These are phyloP conservation scores for Drosophila paramelanica DNA, from an alignment of 2,888 invertebrate species.

Conservation along the genomic window DNA sequence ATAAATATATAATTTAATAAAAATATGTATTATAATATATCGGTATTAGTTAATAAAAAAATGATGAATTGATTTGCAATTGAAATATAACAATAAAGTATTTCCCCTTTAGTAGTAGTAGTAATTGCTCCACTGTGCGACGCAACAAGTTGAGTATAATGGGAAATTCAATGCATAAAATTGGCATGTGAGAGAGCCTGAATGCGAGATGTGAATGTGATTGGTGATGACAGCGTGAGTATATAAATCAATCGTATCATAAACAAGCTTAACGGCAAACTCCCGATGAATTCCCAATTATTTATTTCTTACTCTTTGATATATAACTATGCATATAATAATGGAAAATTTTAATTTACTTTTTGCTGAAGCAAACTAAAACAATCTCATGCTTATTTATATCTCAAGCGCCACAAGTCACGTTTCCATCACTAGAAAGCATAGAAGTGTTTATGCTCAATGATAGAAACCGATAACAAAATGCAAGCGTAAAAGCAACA, in stretches of 20 bases:
- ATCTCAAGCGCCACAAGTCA: background rate
- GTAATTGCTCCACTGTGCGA: constrained; percentile 29
- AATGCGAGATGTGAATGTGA: constrained; percentile 38
- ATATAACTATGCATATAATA: too few relatives aligned
- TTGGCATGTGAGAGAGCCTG: constrained; percentile 32
- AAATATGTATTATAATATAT: too few relatives aligned
- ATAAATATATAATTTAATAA: too few relatives aligned
- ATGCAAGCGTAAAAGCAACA: constrained; percentile 20
- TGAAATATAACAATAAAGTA: too few relatives aligned
- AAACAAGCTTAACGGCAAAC: too few relatives aligned
- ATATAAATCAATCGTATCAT: background rate
- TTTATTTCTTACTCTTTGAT: too few relatives aligned
- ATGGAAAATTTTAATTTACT: too few relatives aligned
- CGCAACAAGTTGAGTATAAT: constrained; percentile 54
- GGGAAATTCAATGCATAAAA: constrained; percentile 41
- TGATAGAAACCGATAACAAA: background rate
- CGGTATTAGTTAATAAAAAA: too few relatives aligned
- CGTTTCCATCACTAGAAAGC: constrained; percentile 14
- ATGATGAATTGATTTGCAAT: too few relatives aligned
- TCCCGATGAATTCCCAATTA: too few relatives aligned
- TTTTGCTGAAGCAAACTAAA: too few relatives aligned
- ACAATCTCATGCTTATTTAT: background rate
- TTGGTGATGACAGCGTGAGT: constrained; percentile 60
- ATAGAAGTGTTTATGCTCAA: constrained; percentile 6
- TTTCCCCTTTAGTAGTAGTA: too few relatives aligned